Evolutionary conservation across 2,113 vertebrate species (phyloP).

Genomic region (Neopipo cinnamomea): DNA sequence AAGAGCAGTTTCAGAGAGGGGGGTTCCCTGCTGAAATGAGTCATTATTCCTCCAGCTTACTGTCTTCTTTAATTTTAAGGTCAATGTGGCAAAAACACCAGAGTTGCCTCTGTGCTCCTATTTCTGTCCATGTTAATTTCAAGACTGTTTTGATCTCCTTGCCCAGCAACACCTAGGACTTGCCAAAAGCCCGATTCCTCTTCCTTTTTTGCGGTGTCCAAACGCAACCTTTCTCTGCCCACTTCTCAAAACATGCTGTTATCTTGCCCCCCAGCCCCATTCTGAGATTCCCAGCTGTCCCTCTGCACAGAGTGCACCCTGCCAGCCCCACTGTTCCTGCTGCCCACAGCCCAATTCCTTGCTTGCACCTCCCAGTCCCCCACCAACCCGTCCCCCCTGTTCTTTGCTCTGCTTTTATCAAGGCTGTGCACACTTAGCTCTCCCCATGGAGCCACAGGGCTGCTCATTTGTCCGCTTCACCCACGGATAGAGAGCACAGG

Average conservation of each 20-base stretch:
- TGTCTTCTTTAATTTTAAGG: not conserved
- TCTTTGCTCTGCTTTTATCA: not conserved
- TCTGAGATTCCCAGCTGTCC: not conserved
- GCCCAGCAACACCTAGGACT: not conserved
- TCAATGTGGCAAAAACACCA: not conserved
- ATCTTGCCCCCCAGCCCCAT: fast-evolving
- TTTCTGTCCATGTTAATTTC: not conserved
- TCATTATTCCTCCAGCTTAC: not conserved
- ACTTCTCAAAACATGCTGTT: not conserved
- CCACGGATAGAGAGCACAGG: not conserved
- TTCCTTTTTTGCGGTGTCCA: not conserved
- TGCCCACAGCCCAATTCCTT: not conserved
- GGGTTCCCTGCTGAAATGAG: not conserved
- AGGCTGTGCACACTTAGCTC: not conserved
- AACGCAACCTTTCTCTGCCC: not conserved
- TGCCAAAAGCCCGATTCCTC: not conserved
- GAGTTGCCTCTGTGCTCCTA: not conserved
- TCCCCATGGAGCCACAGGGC: fast-evolving
- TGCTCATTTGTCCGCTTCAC: not conserved
- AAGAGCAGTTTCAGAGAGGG: not conserved
- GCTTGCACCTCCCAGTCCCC: fast-evolving
- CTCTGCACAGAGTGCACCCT: not conserved
- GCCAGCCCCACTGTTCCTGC: not conserved
- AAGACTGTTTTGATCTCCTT: not conserved
- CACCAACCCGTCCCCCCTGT: fast-evolving